Conservation (phyloP, 2,113 vertebrate species). For the Vulpes vulpes region DNA sequence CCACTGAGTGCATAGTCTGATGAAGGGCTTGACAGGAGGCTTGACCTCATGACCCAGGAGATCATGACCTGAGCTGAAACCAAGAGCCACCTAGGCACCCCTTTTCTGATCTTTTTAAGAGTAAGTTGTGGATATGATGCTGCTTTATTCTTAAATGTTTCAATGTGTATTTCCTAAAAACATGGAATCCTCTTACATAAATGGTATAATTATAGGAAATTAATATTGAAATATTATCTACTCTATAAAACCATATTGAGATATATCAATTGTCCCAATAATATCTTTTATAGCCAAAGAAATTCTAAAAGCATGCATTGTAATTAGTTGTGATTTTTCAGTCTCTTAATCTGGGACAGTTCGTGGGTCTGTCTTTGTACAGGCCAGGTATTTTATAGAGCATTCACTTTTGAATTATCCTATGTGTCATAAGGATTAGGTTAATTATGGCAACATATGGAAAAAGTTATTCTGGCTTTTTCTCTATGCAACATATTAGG, state of each 20-base stretch:
- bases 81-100: background rate
- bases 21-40: background rate
- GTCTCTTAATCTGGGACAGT: background rate
- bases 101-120: background rate
- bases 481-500: background rate
- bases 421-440: background rate
- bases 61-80: background rate
- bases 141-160: background rate
- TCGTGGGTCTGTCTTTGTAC: background rate
- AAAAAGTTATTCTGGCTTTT: background rate
- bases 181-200: background rate
- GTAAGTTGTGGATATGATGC: background rate
- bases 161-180: constrained; percentile 50
- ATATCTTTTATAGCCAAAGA: constrained; percentile 25
- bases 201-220: constrained; percentile 18
- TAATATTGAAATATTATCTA: constrained; percentile 11
- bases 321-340: background rate
- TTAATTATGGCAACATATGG: background rate
- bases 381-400: background rate
- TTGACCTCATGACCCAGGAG: background rate
- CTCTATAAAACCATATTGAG: background rate
- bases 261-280: background rate
- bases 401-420: background rate
- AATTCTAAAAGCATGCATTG: background rate
- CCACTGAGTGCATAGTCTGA: background rate